Evolutionary conservation across 2,888 invertebrate genomes (phyloP).

Genomic region (Flexamia atlantica): DNA sequence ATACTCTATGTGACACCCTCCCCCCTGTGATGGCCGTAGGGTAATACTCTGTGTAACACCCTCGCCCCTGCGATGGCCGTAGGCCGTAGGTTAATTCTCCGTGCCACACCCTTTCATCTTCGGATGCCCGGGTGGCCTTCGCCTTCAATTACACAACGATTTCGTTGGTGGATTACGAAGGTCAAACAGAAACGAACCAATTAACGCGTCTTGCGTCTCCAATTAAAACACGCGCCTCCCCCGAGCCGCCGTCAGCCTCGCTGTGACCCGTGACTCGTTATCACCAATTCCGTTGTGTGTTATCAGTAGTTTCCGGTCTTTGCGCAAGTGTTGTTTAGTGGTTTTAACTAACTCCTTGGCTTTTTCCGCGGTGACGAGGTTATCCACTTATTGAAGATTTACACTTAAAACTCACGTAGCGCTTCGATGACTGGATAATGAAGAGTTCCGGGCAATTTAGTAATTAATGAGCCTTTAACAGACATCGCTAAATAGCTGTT

Average conservation of each 20-base stretch:
- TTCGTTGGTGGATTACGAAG: no score
- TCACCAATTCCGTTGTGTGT: conserved; percentile 16
- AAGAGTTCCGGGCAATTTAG: neutral
- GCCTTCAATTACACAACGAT: neutral
- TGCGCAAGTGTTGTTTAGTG: conserved; percentile 15
- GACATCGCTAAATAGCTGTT: neutral
- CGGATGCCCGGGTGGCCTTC: no score
- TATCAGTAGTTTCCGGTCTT: conserved; percentile 38
- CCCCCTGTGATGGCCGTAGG: no score
- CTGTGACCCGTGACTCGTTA: conserved; percentile 46
- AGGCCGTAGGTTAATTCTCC: no score
- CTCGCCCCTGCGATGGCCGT: no score
- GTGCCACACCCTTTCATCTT: no score
- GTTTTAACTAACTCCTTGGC: conserved; percentile 1
- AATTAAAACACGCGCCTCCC: neutral
- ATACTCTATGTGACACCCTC: no score
- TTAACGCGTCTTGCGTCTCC: neutral
- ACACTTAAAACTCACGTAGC: no score
- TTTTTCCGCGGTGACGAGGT: neutral
- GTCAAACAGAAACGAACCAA: neutral
- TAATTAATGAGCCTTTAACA: neutral
- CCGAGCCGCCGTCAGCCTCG: neutral
- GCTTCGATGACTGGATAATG: neutral
- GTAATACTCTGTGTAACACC: no score
- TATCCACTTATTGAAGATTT: no score